Base-by-base conservation (phyloP, 1,140 invertebrate species). In the Xylocopa sonorina region DNA sequence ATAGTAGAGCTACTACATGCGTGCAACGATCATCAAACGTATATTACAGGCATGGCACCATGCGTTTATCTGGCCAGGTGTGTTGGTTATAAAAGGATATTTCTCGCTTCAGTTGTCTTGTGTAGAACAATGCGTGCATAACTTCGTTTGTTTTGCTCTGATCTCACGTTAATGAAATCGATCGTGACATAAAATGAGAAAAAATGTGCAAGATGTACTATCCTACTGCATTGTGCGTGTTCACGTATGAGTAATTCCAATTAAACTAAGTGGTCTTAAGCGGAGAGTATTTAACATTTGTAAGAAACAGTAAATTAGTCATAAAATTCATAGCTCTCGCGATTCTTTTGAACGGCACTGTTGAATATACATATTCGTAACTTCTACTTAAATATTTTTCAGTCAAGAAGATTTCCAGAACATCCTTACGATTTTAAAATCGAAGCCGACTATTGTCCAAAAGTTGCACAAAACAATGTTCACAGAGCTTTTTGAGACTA, bases 321-420 rank as follows among this genome's bases (percentile, higher is more conserved):
- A 12, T 27, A 64, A 18, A 63, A 38, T 12, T 46, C 4, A 14
- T 38, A n/a, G n/a, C 21, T 62, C 21, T 10, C n/a, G 38, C 1
- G 43, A 7, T 24, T 14, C 5, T 0, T 24, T 41, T 41, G 12
- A 41, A 38, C 16, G 6, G 14, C 10, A 46, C 7, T 46, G 1
- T 46, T 14, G 12, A 5, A 24, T 12, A 32, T 50, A 43, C 29
- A 66, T 53, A 18, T 43, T 41, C 27, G 7, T 34, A 57, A 0
- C 2, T 3, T n/a, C n/a, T n/a, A n/a, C 16, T 34, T 12, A 3
- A 48, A 50, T 71, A 60, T 51, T 9, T 88, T 90, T 32, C 71
- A 91, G 89, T 21, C 68, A 88, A 43, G 80, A 88, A 3, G 81
- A 81, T 14, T 91, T 90, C 29, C 43, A 67, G 2, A 46, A 90